Base-by-base conservation (phyloP, 2,888 invertebrate genomes). In the Antheraea yamamai region DNA sequence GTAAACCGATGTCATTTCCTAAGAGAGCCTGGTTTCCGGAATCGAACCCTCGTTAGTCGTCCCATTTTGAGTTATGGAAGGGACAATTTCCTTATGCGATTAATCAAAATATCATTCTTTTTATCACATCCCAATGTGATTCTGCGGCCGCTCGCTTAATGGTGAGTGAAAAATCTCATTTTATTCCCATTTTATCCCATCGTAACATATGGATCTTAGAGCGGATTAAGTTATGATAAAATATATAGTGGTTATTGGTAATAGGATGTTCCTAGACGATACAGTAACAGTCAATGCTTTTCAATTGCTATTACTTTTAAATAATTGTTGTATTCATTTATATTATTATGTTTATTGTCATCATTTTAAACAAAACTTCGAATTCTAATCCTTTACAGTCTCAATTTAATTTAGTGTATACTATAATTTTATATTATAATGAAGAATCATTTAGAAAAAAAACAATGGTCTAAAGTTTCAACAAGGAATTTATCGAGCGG, bases 101-200 rank as follows among this genome's bases (percentile, higher is more conserved):
- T 70, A 39, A 70, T 70, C 70, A 70, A 39, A 70, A 70, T 70
- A 70, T 70, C 7, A 70, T 70, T 70, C 64, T 66, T 70, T 68
- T 68, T 23, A 47, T n/a, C 70, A 70, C 39, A 70, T 39, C 70
- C 39, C 10, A n/a, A n/a, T 10, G 70, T n/a, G 70, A 35, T 70
- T 3, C 64, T 66, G 64, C 30, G 30, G 30, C 30, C 70, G 70
- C 3, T 39, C 8, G 39, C 16, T 70, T 70, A 70, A 39, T 39
- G 70, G 39, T 70, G 39, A 39, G 70, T 39, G 18, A 70, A 70
- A 70, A 35, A 70, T 70, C 10, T n/a, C 8, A 70, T 70, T 10
- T 70, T 70, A 4, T 66, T 66, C n/a, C n/a, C n/a, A n/a, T n/a
- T n/a, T n/a, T n/a, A n/a, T n/a, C n/a, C n/a, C n/a, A n/a, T n/a